These are phyloP conservation scores for Sebastes jordani DNA, from an alignment of 2,797 vertebrate genomes.

Conservation along the genomic window DNA sequence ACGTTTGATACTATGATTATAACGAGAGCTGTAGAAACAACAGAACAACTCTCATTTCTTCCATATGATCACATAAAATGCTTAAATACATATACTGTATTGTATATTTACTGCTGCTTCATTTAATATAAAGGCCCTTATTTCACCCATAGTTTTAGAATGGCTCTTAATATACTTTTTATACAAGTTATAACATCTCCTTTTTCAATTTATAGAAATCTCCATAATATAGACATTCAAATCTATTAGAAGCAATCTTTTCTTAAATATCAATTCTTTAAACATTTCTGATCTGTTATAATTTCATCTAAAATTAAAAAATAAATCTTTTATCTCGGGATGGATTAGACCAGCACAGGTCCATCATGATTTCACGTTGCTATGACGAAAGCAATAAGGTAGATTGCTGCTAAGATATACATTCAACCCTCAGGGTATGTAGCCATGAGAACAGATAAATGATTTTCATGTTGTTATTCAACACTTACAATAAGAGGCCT, in stretches of 20 bases:
- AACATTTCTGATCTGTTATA: background rate
- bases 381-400: background rate
- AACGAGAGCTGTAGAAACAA: background rate
- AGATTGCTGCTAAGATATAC: constrained; percentile 33
- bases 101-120: background rate
- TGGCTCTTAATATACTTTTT: constrained; percentile 26
- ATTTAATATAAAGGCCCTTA: constrained; percentile 1
- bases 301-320: constrained; percentile 26
- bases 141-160: constrained; percentile 1
- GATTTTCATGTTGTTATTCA: background rate
- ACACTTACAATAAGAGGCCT: background rate
- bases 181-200: constrained; percentile 2
- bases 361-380: background rate
- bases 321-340: constrained; percentile 23
- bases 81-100: background rate
- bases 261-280: constrained; percentile 10
- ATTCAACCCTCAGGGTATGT: constrained; percentile 26
- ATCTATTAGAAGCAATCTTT: background rate
- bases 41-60: background rate
- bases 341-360: background rate
- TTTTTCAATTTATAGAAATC: background rate
- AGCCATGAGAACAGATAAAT: background rate
- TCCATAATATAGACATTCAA: constrained; percentile 18
- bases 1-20: background rate
- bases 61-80: background rate